A percentile compares a stretch with the other conserved stretches of the same genome.
Evolutionary conservation across 2,888 invertebrate species (phyloP).

Genomic region (Protodeltote pygarga): DNA sequence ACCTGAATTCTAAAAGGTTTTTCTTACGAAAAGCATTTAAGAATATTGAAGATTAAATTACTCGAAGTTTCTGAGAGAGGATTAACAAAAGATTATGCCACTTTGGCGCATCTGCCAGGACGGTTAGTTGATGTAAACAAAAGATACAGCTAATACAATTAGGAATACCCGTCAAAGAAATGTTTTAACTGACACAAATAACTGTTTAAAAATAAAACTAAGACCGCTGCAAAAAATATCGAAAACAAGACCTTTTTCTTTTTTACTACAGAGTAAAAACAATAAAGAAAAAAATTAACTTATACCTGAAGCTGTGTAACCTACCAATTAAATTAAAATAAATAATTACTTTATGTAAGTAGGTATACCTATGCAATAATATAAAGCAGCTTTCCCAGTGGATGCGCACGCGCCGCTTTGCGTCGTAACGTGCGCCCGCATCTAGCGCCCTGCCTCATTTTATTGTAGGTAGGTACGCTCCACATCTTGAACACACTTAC

Average conservation of each 20-base stretch:
- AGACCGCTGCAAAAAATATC: too few relatives aligned
- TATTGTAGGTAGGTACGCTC: slow-evolving; percentile 53
- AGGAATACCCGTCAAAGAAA: background rate
- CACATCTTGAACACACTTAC: slow-evolving; percentile 45
- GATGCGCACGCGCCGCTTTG: slow-evolving; percentile 45
- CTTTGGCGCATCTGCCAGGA: slow-evolving; percentile 8
- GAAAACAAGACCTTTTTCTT: too few relatives aligned
- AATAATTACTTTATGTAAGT: too few relatives aligned
- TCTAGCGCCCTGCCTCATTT: slow-evolving; percentile 64
- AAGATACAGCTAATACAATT: slow-evolving; percentile 3
- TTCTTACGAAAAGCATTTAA: background rate
- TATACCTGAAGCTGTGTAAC: too few relatives aligned
- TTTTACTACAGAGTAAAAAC: too few relatives aligned
- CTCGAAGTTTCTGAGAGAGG: slow-evolving; percentile 2
- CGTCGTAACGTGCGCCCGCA: slow-evolving; percentile 69
- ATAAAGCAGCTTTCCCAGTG: slow-evolving; percentile 37
- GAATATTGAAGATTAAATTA: slow-evolving; percentile 11
- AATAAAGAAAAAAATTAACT: too few relatives aligned
- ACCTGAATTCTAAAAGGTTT: too few relatives aligned
- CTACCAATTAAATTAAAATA: too few relatives aligned
- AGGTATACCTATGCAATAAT: too few relatives aligned
- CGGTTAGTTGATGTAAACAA: slow-evolving; percentile 1
- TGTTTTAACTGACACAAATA: background rate
- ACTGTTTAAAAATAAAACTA: too few relatives aligned
- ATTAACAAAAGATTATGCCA: slow-evolving; percentile 17